Conservation (phyloP, 2,888 invertebrate species). For the Cataglyphis albicans region DNA sequence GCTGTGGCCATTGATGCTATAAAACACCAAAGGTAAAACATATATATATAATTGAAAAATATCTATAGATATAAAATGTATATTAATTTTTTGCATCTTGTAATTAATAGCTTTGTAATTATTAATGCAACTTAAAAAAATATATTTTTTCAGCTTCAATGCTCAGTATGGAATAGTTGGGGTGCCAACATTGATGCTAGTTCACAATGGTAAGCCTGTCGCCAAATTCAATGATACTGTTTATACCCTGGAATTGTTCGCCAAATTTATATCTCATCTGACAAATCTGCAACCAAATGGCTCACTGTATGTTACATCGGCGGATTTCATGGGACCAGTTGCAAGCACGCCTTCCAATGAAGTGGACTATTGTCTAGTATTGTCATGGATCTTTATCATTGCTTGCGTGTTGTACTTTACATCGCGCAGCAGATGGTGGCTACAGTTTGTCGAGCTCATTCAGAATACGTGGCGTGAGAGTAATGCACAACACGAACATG, state of each 20-base stretch:
- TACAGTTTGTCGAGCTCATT: constrained; percentile 93
- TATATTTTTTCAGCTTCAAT: constrained; percentile 89
- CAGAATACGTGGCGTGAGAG: constrained; percentile 96
- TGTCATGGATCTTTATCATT: constrained; percentile 95
- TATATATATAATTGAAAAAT: neutral
- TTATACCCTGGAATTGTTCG: constrained; percentile 92
- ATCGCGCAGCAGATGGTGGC: constrained; percentile 92
- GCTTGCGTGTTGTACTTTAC: constrained; percentile 92
- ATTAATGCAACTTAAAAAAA: constrained; percentile 10
- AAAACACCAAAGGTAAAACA: constrained; percentile 89
- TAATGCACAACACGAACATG: constrained; percentile 93
- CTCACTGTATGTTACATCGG: constrained; percentile 90
- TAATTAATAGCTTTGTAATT: neutral
- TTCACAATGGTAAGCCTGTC: constrained; percentile 95
- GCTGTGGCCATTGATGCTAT: constrained; percentile 96
- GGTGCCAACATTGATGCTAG: constrained; percentile 94
- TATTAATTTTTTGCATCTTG: neutral
- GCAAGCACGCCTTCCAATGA: constrained; percentile 92
- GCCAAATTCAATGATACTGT: constrained; percentile 94
- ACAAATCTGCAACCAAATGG: constrained; percentile 90
- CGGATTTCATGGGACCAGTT: constrained; percentile 93
- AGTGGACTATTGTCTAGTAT: constrained; percentile 92
- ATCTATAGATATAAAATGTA: neutral
- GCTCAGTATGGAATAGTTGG: constrained; percentile 97
- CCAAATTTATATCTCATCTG: constrained; percentile 91